These are phyloP conservation scores for Leiothrix lutea DNA, from an alignment of 2,113 vertebrate genomes.

Conservation along the genomic window DNA sequence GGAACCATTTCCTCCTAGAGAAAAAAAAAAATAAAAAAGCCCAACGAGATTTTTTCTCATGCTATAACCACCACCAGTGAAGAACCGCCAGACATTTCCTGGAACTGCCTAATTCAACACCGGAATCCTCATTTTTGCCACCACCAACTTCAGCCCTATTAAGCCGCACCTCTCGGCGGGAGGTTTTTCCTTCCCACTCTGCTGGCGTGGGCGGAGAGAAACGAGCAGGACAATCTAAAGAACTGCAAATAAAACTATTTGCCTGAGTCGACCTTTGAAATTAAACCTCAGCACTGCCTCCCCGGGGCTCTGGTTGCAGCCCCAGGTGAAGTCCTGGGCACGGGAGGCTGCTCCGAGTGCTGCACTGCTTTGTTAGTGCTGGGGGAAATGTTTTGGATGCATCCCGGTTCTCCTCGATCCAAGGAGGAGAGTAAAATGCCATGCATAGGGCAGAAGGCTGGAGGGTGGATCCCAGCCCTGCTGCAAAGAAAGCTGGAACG, in stretches of 20 bases:
- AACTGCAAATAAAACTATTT: constrained; percentile 62
- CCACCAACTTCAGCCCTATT: background rate
- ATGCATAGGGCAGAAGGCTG: background rate
- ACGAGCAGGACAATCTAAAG: constrained; percentile 26
- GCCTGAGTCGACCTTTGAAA: constrained; percentile 63
- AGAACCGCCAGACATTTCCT: background rate
- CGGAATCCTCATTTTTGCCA: background rate
- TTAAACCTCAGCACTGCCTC: constrained; percentile 6
- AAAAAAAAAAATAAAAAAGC: background rate
- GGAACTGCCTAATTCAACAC: background rate
- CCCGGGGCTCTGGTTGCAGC: background rate
- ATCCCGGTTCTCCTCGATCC: fast-evolving
- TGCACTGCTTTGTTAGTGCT: background rate
- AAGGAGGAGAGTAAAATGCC: background rate
- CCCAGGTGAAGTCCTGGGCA: background rate
- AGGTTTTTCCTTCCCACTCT: background rate
- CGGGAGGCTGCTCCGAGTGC: background rate
- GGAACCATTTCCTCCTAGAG: constrained; percentile 53
- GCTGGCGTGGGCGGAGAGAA: background rate
- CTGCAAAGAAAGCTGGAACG: constrained; percentile 2
- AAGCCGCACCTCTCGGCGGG: background rate
- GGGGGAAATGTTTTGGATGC: background rate
- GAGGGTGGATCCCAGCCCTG: background rate
- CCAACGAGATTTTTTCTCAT: background rate
- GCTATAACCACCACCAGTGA: background rate